phyloP scores from a whole-genome alignment of 2,888 invertebrate species.

The Acleris emargana region DNA sequence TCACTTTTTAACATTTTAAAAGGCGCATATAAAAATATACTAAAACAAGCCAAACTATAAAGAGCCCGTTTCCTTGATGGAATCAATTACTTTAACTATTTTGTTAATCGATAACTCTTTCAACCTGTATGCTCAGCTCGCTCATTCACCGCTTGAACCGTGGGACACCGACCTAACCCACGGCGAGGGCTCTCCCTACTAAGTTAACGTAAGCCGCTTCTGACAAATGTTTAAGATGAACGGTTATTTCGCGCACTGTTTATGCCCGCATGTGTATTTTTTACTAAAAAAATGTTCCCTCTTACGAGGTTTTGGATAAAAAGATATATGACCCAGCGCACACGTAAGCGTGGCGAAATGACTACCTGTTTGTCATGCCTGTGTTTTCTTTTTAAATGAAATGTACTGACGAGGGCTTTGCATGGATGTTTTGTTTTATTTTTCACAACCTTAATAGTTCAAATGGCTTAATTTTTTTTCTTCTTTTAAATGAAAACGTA shows the following conservation, averaged over 20 bases:
- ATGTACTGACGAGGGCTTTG: constrained; percentile 8
- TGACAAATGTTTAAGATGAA: constrained; percentile 82
- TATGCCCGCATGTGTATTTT: constrained; percentile 63
- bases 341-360: constrained; percentile 53
- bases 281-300: constrained; percentile 58
- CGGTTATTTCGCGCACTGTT: constrained; percentile 78
- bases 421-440: not conserved
- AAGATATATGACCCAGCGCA: constrained; percentile 53
- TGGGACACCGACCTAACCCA: constrained; percentile 19
- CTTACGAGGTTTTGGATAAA: constrained; percentile 57
- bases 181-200: constrained; percentile 62
- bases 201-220: constrained; percentile 77
- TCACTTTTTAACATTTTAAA: too few relatives aligned
- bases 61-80: too few relatives aligned
- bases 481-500: too few relatives aligned
- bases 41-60: too few relatives aligned
- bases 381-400: constrained; percentile 41
- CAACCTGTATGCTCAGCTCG: not conserved
- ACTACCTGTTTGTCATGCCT: constrained; percentile 53
- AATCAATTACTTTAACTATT: too few relatives aligned
- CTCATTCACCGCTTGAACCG: not conserved
- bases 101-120: not conserved
- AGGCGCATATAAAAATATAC: too few relatives aligned
- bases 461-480: too few relatives aligned
- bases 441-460: not conserved